Conservation (phyloP, 92 coral and sea anemone genomes). For the Nematostella vectensis region DNA sequence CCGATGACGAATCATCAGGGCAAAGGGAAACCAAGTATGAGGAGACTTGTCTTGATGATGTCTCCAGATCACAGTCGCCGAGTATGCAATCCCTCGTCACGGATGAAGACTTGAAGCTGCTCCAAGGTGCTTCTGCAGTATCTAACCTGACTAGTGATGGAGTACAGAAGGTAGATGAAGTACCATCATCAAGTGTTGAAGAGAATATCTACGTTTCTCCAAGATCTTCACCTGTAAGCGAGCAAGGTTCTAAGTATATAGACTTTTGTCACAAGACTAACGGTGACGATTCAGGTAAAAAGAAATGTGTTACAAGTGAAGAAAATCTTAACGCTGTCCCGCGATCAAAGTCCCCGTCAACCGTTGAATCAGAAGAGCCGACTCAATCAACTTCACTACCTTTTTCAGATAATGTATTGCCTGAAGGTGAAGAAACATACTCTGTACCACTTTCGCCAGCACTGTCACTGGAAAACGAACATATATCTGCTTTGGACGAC, state of each 20-base stretch:
- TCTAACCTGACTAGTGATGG: too few relatives aligned
- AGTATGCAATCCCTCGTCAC: too few relatives aligned
- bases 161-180: too few relatives aligned
- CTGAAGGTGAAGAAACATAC: conserved; percentile 15
- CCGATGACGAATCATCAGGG: too few relatives aligned
- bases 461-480: conserved; percentile 11
- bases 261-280: conserved; percentile 12
- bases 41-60: too few relatives aligned
- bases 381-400: neutral
- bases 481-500: conserved; percentile 1
- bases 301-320: neutral
- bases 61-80: too few relatives aligned
- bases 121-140: too few relatives aligned
- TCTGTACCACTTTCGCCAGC: conserved; percentile 31
- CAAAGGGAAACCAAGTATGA: too few relatives aligned
- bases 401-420: neutral
- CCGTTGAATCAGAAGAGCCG: neutral
- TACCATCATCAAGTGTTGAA: neutral
- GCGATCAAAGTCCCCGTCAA: neutral
- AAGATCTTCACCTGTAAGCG: conserved; percentile 2
- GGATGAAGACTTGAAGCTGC: too few relatives aligned
- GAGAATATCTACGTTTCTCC: conserved; percentile 17
- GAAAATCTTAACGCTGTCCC: neutral
- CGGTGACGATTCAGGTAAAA: conserved; percentile 2
- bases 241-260: conserved; percentile 16